A percentile compares a stretch with the other conserved stretches of the same genome.
These are phyloP conservation scores for Trissolcus brochymenae DNA, from an alignment of 2,888 invertebrate genomes.

Conservation along the genomic window DNA sequence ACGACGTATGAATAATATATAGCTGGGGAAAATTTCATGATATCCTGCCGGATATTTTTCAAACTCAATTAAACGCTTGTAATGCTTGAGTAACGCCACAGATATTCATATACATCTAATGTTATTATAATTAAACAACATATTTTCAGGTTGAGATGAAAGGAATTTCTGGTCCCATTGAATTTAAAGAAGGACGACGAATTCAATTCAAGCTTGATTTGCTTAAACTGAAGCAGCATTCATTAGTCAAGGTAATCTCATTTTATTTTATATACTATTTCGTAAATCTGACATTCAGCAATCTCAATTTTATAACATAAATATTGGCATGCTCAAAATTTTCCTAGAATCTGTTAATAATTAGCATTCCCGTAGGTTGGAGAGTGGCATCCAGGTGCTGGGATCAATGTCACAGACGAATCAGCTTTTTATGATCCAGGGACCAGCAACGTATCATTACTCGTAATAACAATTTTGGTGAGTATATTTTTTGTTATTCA, in stretches of 20 bases:
- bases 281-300: background rate
- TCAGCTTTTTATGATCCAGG: slow-evolving; percentile 85
- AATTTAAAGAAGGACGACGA: slow-evolving; percentile 87
- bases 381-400: slow-evolving; percentile 83
- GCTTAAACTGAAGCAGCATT: slow-evolving; percentile 84
- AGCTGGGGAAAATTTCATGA: slow-evolving; percentile 21
- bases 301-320: too few species aligned
- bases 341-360: background rate
- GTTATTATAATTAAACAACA: slow-evolving; percentile 23
- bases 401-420: slow-evolving; percentile 84
- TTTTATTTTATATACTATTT: background rate
- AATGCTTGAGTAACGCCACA: slow-evolving; percentile 7
- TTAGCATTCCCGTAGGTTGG: slow-evolving; percentile 78
- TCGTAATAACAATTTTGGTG: slow-evolving; percentile 86
- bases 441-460: slow-evolving; percentile 84
- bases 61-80: slow-evolving; percentile 42
- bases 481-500: slow-evolving; percentile 68
- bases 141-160: slow-evolving; percentile 84
- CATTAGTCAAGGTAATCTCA: slow-evolving; percentile 80
- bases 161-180: slow-evolving; percentile 87
- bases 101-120: slow-evolving; percentile 10
- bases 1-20: slow-evolving; percentile 50
- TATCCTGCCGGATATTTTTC: slow-evolving; percentile 29
- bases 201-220: slow-evolving; percentile 86
- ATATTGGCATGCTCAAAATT: background rate